Evolutionary conservation across 1,140 invertebrate species (phyloP), one percentile per base, ranked within the genome.

Genomic region (Formica selysi): DNA sequence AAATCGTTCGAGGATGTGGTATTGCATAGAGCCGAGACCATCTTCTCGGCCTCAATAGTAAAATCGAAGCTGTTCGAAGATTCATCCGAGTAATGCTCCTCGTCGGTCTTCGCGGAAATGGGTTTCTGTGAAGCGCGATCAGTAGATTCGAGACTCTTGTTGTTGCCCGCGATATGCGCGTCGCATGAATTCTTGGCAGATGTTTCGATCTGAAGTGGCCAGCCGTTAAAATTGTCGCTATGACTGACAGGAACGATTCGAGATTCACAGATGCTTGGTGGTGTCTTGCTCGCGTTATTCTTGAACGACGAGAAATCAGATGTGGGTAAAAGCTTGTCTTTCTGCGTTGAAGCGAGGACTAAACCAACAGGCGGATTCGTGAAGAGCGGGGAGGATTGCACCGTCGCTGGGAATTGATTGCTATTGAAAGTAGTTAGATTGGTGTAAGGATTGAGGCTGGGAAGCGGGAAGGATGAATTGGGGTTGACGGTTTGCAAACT

Each of bases 21-120:
- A 48, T 94, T 94, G 76, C 94, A 95, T 2, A 94, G 78, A 4
- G 93, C 93, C 0, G 94, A 95, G 0, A 94, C 94, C 94, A 95
- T 95, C 44, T 94, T 94, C 19, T 95, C 94, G 22, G 94, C 94
- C 64, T 95, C 94, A 22, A 95, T 93, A 0, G 94, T 94, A 59
- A 95, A 95, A 61, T 95, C 93, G 73, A 95, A 95, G 84, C 90
- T 94, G 4, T 86, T 73, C 32, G 92, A 93, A 0, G 93, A 94
- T 11, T 93, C 92, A 86, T 94, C 94, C 0, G 93, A 94, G 19
- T 90, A 87, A 73, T 80, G 89, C 11, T 94, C 93, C 4, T 94
- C 93, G 2, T 87, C 87, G 1, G 51, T 67, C 44, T 90, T 91
- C 3, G 79, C 26, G 7, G 87, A 68, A 13, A 64, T 13, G 2